Percentiles rank a stretch among this genome's conserved stretches.
phyloP scores from a whole-genome alignment of 2,797 vertebrate species.

The Pangasius mekongensis region DNA sequence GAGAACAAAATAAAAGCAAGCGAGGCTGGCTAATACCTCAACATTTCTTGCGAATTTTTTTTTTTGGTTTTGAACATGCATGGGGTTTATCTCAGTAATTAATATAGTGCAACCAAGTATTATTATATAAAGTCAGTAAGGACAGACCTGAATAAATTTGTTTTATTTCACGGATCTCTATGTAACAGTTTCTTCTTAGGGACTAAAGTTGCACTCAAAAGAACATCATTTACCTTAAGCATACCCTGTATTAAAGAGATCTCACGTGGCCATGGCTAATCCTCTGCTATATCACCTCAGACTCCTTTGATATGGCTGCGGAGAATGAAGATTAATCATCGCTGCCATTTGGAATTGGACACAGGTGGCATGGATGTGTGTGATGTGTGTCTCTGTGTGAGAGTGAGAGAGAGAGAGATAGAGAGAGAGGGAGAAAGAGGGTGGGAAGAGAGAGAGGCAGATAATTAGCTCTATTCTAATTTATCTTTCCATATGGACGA shows the following conservation, averaged over 20 bases:
- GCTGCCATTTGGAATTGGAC: constrained; percentile 47
- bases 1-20: neutral
- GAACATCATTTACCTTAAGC: constrained; percentile 21
- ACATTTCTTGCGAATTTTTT: neutral
- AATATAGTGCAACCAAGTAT: neutral
- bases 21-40: neutral
- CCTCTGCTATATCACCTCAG: constrained; percentile 46
- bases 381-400: neutral
- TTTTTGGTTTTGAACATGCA: neutral
- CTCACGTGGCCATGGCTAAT: constrained; percentile 19
- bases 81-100: neutral
- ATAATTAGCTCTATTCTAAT: constrained; percentile 53
- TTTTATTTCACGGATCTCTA: neutral
- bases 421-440: neutral
- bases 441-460: neutral
- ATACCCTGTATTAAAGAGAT: constrained; percentile 27
- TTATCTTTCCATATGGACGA: constrained; percentile 45
- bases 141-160: too few species aligned
- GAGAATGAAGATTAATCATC: constrained; percentile 55
- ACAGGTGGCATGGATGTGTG: constrained; percentile 38
- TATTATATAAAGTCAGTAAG: neutral
- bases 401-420: neutral
- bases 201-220: constrained; percentile 9
- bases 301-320: constrained; percentile 48
- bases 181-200: neutral